Conservation (phyloP, 2,113 vertebrate genomes). For the Rhombomys opimus region DNA sequence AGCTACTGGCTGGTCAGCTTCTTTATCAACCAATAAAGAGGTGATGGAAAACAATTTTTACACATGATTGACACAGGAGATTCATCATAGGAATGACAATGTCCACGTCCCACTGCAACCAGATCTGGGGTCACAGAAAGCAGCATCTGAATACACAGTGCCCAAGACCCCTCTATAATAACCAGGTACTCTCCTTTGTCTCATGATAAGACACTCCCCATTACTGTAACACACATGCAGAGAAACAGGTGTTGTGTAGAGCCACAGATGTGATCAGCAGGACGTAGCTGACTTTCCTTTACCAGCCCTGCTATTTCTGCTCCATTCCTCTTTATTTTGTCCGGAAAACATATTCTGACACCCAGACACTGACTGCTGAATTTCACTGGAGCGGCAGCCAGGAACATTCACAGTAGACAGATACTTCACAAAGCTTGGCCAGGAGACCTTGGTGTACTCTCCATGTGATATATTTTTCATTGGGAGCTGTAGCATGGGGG, state of each 20-base stretch:
- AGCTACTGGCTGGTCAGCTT: no score
- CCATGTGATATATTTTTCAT: not conserved
- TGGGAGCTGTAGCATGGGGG: not conserved
- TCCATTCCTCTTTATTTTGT: not conserved
- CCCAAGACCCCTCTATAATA: not conserved
- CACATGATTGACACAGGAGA: no score
- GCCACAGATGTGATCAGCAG: not conserved
- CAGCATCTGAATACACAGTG: no score
- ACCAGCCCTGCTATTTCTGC: not conserved
- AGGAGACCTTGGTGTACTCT: constrained; percentile 27
- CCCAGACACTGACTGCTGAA: not conserved
- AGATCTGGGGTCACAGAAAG: no score
- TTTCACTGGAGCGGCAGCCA: not conserved
- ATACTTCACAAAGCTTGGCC: constrained; percentile 41
- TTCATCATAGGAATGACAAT: no score
- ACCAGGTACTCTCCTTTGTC: not conserved
- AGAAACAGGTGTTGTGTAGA: not conserved
- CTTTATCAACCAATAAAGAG: no score
- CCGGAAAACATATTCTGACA: not conserved
- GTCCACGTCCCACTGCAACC: no score
- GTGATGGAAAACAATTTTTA: no score
- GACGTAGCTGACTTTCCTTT: not conserved
- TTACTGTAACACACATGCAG: not conserved
- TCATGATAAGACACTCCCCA: not conserved
- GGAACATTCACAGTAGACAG: constrained; percentile 29